phyloP scores from a whole-genome alignment of 2,888 invertebrate genomes.

The Epistrophe grossulariae region DNA sequence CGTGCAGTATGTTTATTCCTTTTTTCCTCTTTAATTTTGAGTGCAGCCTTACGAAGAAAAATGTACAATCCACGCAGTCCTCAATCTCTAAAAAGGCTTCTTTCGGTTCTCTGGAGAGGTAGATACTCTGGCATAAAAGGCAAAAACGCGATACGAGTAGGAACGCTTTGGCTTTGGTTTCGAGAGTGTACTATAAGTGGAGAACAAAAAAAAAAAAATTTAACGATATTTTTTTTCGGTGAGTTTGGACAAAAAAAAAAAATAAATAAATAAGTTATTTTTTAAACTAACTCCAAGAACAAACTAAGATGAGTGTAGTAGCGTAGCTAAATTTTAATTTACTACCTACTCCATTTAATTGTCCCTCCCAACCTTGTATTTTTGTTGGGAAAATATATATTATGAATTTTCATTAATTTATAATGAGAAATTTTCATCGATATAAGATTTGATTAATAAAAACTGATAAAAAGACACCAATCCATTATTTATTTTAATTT shows the following conservation, averaged over 20 bases:
- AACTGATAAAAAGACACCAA: not conserved
- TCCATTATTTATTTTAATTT: not conserved
- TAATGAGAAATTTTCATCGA: not conserved
- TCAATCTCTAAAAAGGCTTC: slow-evolving; percentile 37
- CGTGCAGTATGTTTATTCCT: slow-evolving; percentile 30
- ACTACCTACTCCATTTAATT: not conserved
- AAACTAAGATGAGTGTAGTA: not conserved
- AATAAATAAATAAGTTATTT: not conserved
- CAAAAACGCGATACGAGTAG: slow-evolving; percentile 66
- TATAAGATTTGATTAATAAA: not conserved
- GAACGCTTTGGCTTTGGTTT: slow-evolving; percentile 70
- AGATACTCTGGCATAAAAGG: slow-evolving; percentile 66
- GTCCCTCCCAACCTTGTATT: not conserved
- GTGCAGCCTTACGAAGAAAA: slow-evolving; percentile 39
- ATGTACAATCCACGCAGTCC: slow-evolving; percentile 35
- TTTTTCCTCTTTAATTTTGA: slow-evolving; percentile 27
- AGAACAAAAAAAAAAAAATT: slow-evolving; percentile 34
- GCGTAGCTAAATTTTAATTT: not conserved
- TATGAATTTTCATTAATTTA: not conserved
- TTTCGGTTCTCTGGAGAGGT: slow-evolving; percentile 66
- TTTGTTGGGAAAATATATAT: not conserved
- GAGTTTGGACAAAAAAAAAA: slow-evolving; percentile 39
- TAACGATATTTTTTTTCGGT: slow-evolving; percentile 52
- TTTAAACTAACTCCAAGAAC: not conserved
- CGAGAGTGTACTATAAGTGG: slow-evolving; percentile 32